Base-by-base conservation (phyloP, 2,113 vertebrate species). In the Notarius lentiginosus region DNA sequence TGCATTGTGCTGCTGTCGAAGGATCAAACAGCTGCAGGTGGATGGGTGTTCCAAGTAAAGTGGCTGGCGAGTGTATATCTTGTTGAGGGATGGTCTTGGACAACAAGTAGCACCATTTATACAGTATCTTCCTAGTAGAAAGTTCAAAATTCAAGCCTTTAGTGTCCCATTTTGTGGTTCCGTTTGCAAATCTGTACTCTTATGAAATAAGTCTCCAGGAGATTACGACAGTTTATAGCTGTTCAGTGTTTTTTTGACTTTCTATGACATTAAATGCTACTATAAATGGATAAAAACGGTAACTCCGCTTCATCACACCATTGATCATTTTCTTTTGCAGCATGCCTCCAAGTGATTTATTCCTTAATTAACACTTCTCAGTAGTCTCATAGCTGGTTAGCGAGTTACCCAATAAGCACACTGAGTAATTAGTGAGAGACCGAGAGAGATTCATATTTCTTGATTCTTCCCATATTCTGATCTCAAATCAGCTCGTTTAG, bases 311-410 rank as follows among this genome's bases (percentile, higher is more conserved):
- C 66, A 15, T 47, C 34, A 20, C 34, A 73, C 9, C 70, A 53
- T 12, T 76, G 53, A 56, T 79, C 1, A 58, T 79, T 79, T 79
- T 58, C 76, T 53, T 9, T 9, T n/a, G n/a, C 75, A 77, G 49
- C 22, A 34, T 34, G 27, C 7, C 27, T n/a, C 6, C 11, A 17
- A 56, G 53, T 56, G 51, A 9, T 79, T 79, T 79, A 79, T 79
- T 56, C 51, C n/a, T 79, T 56, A 30, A 79, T 56, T 56, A 79
- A 56, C 76, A 2, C 76, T 56, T 79, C 53, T 17, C 76, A 79
- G 51, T 79, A 27, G 51, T 56, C 76, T 17, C 49, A n/a, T 55
- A 79, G 51, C 53, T 55, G 51, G 24, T 79, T 56, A 79, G 17
- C 8, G 12, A 1, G 2, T 79, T 80, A 60, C 53, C 17, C 55